These are phyloP conservation scores for Malthinus seriepunctatus DNA, from an alignment of 2,888 invertebrate species.

Conservation along the genomic window DNA sequence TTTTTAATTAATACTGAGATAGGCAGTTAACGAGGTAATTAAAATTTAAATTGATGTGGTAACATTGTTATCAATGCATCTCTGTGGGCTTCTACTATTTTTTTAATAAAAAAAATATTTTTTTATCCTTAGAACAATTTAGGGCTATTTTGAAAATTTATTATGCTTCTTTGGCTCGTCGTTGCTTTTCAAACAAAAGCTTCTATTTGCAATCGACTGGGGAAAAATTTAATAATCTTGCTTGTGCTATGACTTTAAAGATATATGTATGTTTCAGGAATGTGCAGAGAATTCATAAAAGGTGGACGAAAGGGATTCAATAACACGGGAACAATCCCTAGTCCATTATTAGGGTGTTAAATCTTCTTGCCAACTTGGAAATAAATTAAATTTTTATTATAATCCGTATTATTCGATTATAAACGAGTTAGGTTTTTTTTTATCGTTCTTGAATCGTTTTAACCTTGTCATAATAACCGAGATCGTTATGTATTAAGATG, in stretches of 20 bases:
- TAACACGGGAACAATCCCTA: constrained; percentile 19
- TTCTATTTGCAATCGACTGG: constrained; percentile 27
- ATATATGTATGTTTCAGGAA: constrained; percentile 31
- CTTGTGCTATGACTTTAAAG: constrained; percentile 30
- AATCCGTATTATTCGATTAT: constrained; percentile 17
- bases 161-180: constrained; percentile 17
- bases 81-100: background rate
- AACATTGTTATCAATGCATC: too few species aligned
- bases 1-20: too few species aligned
- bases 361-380: constrained; percentile 18
- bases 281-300: constrained; percentile 29
- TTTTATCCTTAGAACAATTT: background rate
- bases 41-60: too few species aligned
- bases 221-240: constrained; percentile 32
- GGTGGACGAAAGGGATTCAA: constrained; percentile 28
- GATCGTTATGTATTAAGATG: constrained; percentile 8
- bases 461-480: constrained; percentile 21
- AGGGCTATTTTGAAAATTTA: constrained; percentile 21
- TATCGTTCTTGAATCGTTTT: constrained; percentile 3
- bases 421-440: constrained; percentile 2
- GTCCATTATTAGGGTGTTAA: constrained; percentile 25
- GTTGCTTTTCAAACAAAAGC: constrained; percentile 28
- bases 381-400: constrained; percentile 27
- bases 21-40: too few species aligned
- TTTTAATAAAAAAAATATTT: constrained; percentile 1